Evolutionary conservation across 1,140 invertebrate species (phyloP).

Genomic region (Cydia strobilella): DNA sequence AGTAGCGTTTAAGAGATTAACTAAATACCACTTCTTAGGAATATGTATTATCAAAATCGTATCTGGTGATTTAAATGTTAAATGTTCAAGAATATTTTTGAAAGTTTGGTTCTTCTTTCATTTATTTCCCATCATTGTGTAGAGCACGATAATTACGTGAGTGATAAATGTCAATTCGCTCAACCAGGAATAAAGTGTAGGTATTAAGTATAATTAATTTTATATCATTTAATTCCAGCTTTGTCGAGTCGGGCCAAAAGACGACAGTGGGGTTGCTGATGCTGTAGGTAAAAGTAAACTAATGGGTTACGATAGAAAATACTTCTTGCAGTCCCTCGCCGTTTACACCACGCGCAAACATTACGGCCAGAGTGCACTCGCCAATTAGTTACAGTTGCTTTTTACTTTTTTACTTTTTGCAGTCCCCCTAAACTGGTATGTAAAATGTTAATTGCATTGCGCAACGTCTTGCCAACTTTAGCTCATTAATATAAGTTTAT

Average conservation of each 20-base stretch:
- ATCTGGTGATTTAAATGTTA: too few relatives aligned
- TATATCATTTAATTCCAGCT: too few relatives aligned
- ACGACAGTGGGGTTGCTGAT: not conserved
- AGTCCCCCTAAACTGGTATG: not conserved
- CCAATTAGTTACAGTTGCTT: slow-evolving; percentile 15
- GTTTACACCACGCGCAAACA: slow-evolving; percentile 20
- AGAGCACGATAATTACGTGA: too few relatives aligned
- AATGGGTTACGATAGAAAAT: not conserved
- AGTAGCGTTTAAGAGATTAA: not conserved
- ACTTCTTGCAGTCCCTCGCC: not conserved
- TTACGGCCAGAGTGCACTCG: slow-evolving; percentile 20
- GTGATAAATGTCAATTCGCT: too few relatives aligned
- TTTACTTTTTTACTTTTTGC: slow-evolving; percentile 14
- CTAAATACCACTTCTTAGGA: not conserved
- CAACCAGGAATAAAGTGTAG: too few relatives aligned
- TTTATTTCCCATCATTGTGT: too few relatives aligned
- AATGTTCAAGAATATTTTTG: too few relatives aligned
- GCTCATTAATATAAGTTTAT: not conserved
- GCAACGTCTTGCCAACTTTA: not conserved
- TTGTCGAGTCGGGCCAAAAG: too few relatives aligned
- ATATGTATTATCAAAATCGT: too few relatives aligned
- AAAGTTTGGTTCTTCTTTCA: too few relatives aligned
- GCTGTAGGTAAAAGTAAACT: not conserved
- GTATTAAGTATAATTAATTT: too few relatives aligned
- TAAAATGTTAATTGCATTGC: slow-evolving; percentile 1